Percentiles rank a stretch among this genome's conserved stretches.
These are phyloP conservation scores for Crotalus horridus DNA, from an alignment of 2,113 vertebrate species.

Conservation along the genomic window DNA sequence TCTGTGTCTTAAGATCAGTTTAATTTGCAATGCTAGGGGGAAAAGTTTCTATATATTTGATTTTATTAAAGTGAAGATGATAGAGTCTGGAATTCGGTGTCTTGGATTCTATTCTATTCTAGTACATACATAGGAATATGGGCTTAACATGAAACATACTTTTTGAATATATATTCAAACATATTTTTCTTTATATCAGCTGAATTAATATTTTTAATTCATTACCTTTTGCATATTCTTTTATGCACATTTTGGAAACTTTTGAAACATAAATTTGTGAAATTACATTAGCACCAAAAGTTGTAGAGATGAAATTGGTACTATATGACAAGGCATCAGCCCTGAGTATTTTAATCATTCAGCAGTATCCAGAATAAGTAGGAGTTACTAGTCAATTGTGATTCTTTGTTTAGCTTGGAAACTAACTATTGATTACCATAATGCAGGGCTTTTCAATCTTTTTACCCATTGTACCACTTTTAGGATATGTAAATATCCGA, in stretches of 20 bases:
- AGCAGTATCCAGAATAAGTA: not conserved
- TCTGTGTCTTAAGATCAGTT: not conserved
- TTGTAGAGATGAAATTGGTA: not conserved
- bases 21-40: not conserved
- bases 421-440: not conserved
- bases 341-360: constrained; percentile 13
- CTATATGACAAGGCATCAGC: not conserved
- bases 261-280: not conserved
- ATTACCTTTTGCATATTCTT: not conserved
- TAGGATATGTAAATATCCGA: no score
- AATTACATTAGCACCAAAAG: not conserved
- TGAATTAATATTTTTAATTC: not conserved
- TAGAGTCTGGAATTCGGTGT: not conserved
- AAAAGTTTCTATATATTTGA: not conserved
- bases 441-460: no score
- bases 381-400: constrained; percentile 18
- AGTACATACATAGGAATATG: not conserved
- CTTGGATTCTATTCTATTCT: not conserved
- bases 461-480: no score
- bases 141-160: not conserved
- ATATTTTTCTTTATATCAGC: not conserved
- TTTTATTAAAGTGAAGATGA: not conserved
- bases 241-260: not conserved
- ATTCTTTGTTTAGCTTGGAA: not conserved
- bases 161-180: not conserved